These are phyloP conservation scores for Pegoplata infirma DNA, from an alignment of 2,888 invertebrate species.

Conservation along the genomic window DNA sequence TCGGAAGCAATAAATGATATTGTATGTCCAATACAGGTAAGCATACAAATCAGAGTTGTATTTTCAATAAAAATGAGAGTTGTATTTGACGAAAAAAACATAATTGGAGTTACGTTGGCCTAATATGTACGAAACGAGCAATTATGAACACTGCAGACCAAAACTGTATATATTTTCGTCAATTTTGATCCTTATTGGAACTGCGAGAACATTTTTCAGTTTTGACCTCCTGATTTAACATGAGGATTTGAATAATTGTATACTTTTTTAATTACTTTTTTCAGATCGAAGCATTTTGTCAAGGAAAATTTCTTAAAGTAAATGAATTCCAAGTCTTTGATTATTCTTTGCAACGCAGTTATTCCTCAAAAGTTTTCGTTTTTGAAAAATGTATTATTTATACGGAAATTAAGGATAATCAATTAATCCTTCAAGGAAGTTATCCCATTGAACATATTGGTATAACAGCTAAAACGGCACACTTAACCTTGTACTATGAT, in stretches of 20 bases:
- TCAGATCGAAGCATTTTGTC: slow-evolving; percentile 76
- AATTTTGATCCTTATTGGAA: too few species aligned
- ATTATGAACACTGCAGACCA: too few species aligned
- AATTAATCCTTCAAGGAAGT: slow-evolving; percentile 75
- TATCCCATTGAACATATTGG: slow-evolving; percentile 77
- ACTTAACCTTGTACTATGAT: slow-evolving; percentile 75
- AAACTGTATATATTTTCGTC: too few species aligned
- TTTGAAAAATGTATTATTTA: slow-evolving; percentile 77
- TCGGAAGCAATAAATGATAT: slow-evolving; percentile 77
- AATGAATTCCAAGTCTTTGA: slow-evolving; percentile 75
- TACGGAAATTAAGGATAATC: slow-evolving; percentile 76
- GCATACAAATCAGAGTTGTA: too few species aligned
- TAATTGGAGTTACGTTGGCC: too few species aligned
- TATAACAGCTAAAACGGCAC: slow-evolving; percentile 71
- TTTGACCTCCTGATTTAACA: too few species aligned
- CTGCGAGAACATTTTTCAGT: too few species aligned
- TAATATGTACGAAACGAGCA: too few species aligned
- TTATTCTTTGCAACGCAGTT: slow-evolving; percentile 72
- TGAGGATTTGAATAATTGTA: slow-evolving; percentile 47
- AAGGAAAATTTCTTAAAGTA: slow-evolving; percentile 77
- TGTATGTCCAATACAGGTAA: slow-evolving; percentile 73
- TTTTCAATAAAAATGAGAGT: too few species aligned
- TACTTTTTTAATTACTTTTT: slow-evolving; percentile 4
- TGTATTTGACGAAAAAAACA: too few species aligned
- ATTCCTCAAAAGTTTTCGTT: slow-evolving; percentile 76